Base-by-base conservation (phyloP, 1,140 invertebrate species). In the Aphis gossypii region DNA sequence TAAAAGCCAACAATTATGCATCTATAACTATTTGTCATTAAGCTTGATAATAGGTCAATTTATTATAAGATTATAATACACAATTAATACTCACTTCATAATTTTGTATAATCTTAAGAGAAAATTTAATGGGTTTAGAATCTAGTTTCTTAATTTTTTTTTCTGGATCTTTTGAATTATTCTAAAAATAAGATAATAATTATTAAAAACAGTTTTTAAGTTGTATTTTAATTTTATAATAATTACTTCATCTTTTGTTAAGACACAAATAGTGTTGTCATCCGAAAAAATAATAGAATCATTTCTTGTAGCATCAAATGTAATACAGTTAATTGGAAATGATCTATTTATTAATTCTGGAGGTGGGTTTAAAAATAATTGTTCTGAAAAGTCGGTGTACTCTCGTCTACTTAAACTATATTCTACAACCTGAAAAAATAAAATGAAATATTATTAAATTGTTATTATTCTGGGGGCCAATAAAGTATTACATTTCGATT, bases 231-330 rank as follows among this genome's bases (percentile, higher is more conserved):
- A 76, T 20, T 76, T 76, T n/a, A 84, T 88, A 48, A 44, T 84
- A 44, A 51, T 54, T 38, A 88, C 87, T 88, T 51, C 18, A n/a
- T 48, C 44, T n/a, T 96, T 96, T 94, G 97, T 96, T n/a, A 97
- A 95, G 11, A 97, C 95, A 94, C 96, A 96, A 23, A 97, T 95
- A 44, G 95, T 95, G 3, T 95, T 95, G 94, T 97, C 96, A 94
- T 97, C 96, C 94, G 97, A 96, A 44, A 97, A 94, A 23, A 97
- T 95, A n/a, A 97, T 96, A 9, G 97, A 95, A 93, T 96, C 95
- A 2, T 96, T 95, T 94, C 96, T 96, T 0, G 95, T 95, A 0
- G 95, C 94, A 95, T 97, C 96, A 94, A 97, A 96, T 1, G 95
- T 95, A 18, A 97, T 95, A 93, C 96, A 96, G 3, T 95, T 95